Evolutionary conservation across 2,113 vertebrate genomes (phyloP).

Genomic region (Heliornis fulica): DNA sequence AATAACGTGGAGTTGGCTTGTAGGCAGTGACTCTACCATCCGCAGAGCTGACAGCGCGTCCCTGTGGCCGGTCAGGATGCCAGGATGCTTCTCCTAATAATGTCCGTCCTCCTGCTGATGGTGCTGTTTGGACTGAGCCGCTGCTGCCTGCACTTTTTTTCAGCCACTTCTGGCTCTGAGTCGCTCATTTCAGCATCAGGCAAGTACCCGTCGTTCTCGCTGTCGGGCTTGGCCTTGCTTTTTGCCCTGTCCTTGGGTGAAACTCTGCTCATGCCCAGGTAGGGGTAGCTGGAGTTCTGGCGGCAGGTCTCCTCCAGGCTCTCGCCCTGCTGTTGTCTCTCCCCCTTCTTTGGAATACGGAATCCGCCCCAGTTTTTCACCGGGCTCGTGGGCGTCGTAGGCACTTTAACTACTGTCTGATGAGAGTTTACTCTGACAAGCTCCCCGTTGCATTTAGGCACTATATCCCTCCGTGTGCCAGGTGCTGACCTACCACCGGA

Average conservation of each 20-base stretch:
- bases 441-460: conserved; percentile 78
- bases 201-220: conserved; percentile 79
- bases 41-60: background rate
- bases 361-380: conserved; percentile 94
- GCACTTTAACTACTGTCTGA: conserved; percentile 73
- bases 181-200: conserved; percentile 79
- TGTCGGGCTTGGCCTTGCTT: conserved; percentile 74
- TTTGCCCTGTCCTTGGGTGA: conserved; percentile 75
- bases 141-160: conserved; percentile 84
- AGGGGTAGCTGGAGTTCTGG: conserved; percentile 67
- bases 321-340: conserved; percentile 72
- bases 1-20: conserved; percentile 4
- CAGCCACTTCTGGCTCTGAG: conserved; percentile 79
- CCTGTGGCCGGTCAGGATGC: conserved; percentile 81
- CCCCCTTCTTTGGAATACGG: conserved; percentile 91
- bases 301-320: conserved; percentile 55
- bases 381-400: conserved; percentile 76
- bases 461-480: conserved; percentile 58
- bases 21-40: background rate
- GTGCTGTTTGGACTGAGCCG: conserved; percentile 78
- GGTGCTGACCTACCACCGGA: conserved; percentile 61
- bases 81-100: conserved; percentile 90
- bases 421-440: conserved; percentile 71
- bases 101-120: conserved; percentile 83
- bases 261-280: conserved; percentile 59